Evolutionary conservation across 2,797 vertebrate genomes (phyloP), one percentile per base, ranked within the genome.

Genomic region (Galagoides demidoff): DNA sequence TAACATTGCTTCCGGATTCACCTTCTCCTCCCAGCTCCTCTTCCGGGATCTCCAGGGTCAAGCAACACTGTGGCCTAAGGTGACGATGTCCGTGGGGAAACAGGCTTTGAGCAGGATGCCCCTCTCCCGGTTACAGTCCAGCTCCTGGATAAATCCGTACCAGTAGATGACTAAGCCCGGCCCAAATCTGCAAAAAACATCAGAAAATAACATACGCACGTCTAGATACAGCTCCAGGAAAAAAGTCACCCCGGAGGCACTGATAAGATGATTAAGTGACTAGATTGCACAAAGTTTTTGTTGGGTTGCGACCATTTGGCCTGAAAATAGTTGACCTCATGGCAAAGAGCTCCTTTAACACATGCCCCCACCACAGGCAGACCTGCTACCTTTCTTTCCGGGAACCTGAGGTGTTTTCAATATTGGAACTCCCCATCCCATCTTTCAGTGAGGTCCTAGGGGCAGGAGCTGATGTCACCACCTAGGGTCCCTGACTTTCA

Each of bases 101-200:
- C 99, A 98, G 98, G 99, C 99, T 98, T 99, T 99, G 59, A 99
- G 99, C 96, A 99, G 98, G 98, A 99, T 99, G 59, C 99, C 99
- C 96, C 99, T 98, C 94, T 99, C 99, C 49, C 99, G 99, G 98
- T 99, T 99, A 98, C 99, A 99, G 98, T 99, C 99, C 97, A 99
- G 98, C 97, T 99, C 99, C 71, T 99, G 99, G 87, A 99, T 99
- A 96, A 99, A 99, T 52, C 99, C 99, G 0, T 99, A 99, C 99
- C 99, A 99, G 97, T 99, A 99, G 98, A 99, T 99, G 97, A 99
- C 99, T 92, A 99, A 98, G 94, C 99, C 99, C 0, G 99, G 99
- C 49, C 99, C 99, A 94, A 99, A 99, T 98, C 99, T 99, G 98
- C 29, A 81, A 97, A 39, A 39, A 95, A 77, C 92, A 49, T 0